A percentile compares a stretch with the other conserved stretches of the same genome.
Evolutionary conservation across 2,888 invertebrate species (phyloP).

Genomic region (Odontocerum albicorne): DNA sequence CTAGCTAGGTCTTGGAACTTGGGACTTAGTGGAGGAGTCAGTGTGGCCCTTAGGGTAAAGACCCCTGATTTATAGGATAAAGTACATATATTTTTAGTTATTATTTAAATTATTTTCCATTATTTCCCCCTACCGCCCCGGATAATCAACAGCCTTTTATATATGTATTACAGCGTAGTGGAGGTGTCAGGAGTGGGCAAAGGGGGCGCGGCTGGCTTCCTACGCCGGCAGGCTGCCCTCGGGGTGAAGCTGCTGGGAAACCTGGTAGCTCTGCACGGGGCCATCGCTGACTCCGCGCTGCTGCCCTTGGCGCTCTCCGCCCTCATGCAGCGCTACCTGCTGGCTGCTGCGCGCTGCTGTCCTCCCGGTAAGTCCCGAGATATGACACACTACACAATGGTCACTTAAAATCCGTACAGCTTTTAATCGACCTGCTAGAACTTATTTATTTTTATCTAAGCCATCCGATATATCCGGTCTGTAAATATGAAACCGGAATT

Average conservation of each 20-base stretch:
- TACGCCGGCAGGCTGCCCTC: constrained; percentile 51
- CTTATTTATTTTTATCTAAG: no score
- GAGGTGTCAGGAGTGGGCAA: constrained; percentile 41
- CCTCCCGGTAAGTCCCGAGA: constrained; percentile 31
- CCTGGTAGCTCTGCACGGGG: constrained; percentile 41
- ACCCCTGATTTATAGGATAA: not conserved
- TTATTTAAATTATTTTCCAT: not conserved
- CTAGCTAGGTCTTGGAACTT: no score
- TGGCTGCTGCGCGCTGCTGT: constrained; percentile 30
- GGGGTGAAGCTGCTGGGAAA: constrained; percentile 48
- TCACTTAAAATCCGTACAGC: no score
- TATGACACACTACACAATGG: no score
- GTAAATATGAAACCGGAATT: no score
- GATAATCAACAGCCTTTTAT: no score
- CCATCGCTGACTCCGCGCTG: constrained; percentile 49
- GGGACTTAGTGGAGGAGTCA: no score
- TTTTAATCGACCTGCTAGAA: no score
- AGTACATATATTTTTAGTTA: not conserved
- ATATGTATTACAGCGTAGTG: constrained; percentile 44
- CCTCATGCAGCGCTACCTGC: constrained; percentile 32
- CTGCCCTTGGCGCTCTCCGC: constrained; percentile 45
- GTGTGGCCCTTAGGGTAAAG: no score
- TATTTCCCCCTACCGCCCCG: no score
- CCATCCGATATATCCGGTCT: no score
- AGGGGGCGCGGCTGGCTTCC: constrained; percentile 47